Percentiles rank a stretch among this genome's conserved stretches.
Conservation (phyloP, 2,797 vertebrate species). For the Miichthys miiuy region DNA sequence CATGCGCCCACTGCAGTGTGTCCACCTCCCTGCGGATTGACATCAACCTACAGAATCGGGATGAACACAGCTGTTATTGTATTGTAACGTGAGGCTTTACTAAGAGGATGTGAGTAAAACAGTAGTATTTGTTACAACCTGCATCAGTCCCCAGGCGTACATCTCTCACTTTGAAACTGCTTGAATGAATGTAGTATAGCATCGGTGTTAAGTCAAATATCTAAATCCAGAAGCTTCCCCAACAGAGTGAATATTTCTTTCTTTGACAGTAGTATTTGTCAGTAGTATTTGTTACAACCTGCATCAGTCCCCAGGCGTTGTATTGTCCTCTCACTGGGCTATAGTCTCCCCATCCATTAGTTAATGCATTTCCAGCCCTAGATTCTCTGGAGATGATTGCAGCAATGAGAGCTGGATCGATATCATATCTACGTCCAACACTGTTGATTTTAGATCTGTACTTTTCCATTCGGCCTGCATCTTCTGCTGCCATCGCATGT, state of each 20-base stretch:
- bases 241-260: background rate
- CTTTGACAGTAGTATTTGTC: too few relatives aligned
- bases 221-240: background rate
- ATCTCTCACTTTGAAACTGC: background rate
- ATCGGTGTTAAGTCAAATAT: background rate
- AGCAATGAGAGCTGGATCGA: slow-evolving; percentile 67
- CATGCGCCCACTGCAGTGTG: background rate
- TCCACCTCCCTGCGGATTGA: slow-evolving; percentile 19
- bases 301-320: slow-evolving; percentile 68
- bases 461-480: slow-evolving; percentile 40
- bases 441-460: slow-evolving; percentile 40
- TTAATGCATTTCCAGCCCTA: slow-evolving; percentile 59
- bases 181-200: background rate
- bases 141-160: slow-evolving; percentile 67
- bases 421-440: background rate
- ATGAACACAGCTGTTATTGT: background rate
- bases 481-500: slow-evolving; percentile 27
- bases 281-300: slow-evolving; percentile 64
- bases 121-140: slow-evolving; percentile 49
- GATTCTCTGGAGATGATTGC: slow-evolving; percentile 78
- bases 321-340: too few relatives aligned
- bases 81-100: background rate
- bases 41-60: slow-evolving; percentile 53
- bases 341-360: slow-evolving; percentile 43
- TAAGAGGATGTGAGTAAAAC: background rate